These are phyloP conservation scores for Characodon lateralis DNA, from an alignment of 2,797 vertebrate genomes.

Conservation along the genomic window DNA sequence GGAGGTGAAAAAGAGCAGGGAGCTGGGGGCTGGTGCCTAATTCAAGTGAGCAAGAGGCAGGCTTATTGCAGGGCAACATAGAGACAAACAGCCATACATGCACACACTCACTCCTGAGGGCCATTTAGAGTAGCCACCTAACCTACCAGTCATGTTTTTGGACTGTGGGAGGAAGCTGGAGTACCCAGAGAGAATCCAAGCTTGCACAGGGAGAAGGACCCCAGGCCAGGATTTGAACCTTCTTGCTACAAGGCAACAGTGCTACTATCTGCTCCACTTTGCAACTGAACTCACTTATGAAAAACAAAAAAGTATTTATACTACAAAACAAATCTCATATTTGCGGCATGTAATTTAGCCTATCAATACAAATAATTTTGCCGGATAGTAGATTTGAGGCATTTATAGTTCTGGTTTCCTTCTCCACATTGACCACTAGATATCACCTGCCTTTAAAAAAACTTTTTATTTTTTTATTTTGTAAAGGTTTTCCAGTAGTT, in stretches of 20 bases:
- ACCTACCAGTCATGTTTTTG: no score
- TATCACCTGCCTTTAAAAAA: not conserved
- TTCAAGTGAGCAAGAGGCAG: no score
- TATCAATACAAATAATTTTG: not conserved
- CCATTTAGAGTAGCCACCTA: not conserved
- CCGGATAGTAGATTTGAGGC: not conserved
- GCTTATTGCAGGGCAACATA: no score
- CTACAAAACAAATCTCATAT: not conserved
- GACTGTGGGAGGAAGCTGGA: no score
- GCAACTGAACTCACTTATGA: no score
- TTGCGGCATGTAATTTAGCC: not conserved
- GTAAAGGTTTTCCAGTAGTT: not conserved
- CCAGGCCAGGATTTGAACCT: no score
- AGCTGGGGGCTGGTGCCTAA: not conserved
- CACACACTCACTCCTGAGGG: not conserved
- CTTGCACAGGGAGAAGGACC: no score
- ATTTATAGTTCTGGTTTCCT: not conserved
- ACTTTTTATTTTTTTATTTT: not conserved
- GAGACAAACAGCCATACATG: no score
- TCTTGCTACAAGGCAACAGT: no score
- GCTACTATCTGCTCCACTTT: no score
- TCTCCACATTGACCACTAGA: not conserved
- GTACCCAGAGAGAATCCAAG: no score
- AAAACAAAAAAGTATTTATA: no score
- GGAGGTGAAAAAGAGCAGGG: not conserved